Conservation (phyloP, 2,797 vertebrate species). For the Apogon hyalosoma region DNA sequence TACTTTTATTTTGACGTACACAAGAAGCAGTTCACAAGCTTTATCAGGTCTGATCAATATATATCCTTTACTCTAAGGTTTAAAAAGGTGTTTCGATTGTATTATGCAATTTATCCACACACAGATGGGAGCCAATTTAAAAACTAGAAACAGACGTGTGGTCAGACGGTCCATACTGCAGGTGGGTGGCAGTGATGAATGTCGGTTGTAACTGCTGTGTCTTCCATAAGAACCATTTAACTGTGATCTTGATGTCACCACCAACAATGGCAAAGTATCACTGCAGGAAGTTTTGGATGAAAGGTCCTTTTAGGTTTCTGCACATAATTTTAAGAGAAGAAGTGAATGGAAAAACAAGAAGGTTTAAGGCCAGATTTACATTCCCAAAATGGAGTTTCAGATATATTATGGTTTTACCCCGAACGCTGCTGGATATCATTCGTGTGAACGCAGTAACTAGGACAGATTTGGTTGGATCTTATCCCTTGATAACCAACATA, state of each 20-base stretch:
- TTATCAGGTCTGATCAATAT: slow-evolving; percentile 2
- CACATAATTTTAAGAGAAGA: slow-evolving; percentile 3
- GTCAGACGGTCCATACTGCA: slow-evolving; percentile 6
- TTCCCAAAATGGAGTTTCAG: too few species aligned
- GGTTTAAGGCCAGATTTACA: background rate
- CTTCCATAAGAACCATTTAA: slow-evolving; percentile 7
- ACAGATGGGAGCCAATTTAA: slow-evolving; percentile 33
- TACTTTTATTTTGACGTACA: background rate
- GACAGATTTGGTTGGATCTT: too few species aligned
- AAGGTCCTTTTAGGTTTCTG: background rate
- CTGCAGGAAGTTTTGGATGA: background rate
- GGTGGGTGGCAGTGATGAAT: slow-evolving; percentile 27
- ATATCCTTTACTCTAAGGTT: background rate
- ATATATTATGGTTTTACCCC: too few species aligned
- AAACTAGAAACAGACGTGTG: slow-evolving; percentile 19
- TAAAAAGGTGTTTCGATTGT: background rate
- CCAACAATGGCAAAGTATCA: slow-evolving; percentile 2
- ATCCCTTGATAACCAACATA: too few species aligned
- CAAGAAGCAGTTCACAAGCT: background rate
- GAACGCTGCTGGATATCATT: too few species aligned
- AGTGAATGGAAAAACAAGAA: background rate
- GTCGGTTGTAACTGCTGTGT: slow-evolving; percentile 7
- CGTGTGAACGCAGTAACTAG: too few species aligned
- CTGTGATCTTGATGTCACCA: slow-evolving; percentile 9
- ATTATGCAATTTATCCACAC: background rate